Conservation (phyloP, 2,797 vertebrate genomes). For the Gymnocypris eckloni region DNA sequence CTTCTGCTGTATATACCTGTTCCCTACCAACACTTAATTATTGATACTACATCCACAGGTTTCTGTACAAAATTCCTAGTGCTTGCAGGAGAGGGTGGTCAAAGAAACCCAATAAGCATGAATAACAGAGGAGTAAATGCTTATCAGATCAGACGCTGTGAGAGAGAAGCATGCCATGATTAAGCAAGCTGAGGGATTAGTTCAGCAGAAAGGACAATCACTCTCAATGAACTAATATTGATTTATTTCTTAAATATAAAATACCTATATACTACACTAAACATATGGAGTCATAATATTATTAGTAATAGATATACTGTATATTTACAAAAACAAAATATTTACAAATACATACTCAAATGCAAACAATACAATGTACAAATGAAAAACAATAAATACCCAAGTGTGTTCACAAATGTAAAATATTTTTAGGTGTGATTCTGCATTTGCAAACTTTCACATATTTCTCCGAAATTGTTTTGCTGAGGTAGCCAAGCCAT, state of each 20-base stretch:
- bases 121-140: background rate
- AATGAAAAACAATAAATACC: too few species aligned
- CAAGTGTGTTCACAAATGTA: too few species aligned
- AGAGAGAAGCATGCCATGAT: conserved; percentile 31
- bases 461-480: background rate
- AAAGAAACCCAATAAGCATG: conserved; percentile 4
- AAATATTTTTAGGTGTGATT: too few species aligned
- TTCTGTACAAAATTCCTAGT: background rate
- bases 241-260: background rate
- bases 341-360: too few species aligned
- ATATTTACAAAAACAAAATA: too few species aligned
- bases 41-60: background rate
- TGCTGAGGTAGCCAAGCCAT: background rate
- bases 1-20: background rate
- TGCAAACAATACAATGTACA: too few species aligned
- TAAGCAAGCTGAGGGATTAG: conserved; percentile 58
- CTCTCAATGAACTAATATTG: conserved; percentile 43
- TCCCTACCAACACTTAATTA: background rate
- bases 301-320: background rate
- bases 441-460: too few species aligned
- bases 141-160: background rate
- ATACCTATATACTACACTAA: background rate
- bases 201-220: background rate
- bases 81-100: background rate
- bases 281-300: background rate